phyloP scores from a whole-genome alignment of 2,113 vertebrate species.

The Porphyrio hochstetteri region DNA sequence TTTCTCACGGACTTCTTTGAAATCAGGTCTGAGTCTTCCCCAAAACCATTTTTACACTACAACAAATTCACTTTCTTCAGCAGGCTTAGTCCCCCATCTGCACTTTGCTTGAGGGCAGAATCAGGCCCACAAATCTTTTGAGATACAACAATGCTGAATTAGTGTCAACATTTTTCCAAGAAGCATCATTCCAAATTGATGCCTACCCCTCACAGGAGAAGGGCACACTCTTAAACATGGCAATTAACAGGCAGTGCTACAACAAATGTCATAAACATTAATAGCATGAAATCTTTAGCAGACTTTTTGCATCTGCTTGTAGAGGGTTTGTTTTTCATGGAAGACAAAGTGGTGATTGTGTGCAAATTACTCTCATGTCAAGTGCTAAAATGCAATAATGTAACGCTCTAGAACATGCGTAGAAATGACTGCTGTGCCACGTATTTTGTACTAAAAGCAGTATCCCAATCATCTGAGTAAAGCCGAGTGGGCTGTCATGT shows the following conservation, averaged over 20 bases:
- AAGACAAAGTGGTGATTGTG: constrained; percentile 65
- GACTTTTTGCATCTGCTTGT: constrained; percentile 49
- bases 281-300: constrained; percentile 68
- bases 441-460: constrained; percentile 67
- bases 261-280: constrained; percentile 69
- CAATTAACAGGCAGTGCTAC: constrained; percentile 69
- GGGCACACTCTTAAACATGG: constrained; percentile 42
- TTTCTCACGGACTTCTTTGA: background rate
- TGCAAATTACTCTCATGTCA: constrained; percentile 57
- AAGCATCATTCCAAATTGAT: constrained; percentile 29
- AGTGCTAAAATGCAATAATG: constrained; percentile 61
- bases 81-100: background rate
- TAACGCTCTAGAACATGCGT: constrained; percentile 61
- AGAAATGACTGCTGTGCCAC: constrained; percentile 72
- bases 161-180: constrained; percentile 48
- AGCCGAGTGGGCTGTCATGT: constrained; percentile 51
- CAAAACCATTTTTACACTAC: background rate
- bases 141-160: constrained; percentile 37
- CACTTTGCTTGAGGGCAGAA: background rate
- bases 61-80: background rate
- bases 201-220: constrained; percentile 29
- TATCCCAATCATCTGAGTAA: constrained; percentile 64
- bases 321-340: constrained; percentile 66
- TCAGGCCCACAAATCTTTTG: background rate
- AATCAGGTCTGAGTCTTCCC: background rate